Base-by-base conservation (phyloP, 1,140 invertebrate genomes). In the Philaenus spumarius region DNA sequence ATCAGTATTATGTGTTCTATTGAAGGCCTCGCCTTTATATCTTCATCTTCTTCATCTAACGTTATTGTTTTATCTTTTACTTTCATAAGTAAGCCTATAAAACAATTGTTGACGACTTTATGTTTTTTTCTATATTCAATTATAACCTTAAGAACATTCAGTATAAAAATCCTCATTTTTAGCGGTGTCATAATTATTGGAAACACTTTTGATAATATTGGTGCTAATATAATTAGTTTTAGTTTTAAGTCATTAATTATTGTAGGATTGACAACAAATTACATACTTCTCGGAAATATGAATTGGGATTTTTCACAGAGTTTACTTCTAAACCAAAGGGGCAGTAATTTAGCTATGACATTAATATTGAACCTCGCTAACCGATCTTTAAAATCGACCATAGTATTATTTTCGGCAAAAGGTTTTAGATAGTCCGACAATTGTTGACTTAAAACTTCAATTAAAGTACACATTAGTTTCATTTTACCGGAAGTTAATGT, bases 401-500 rank as follows among this genome's bases (percentile, higher is more conserved):
- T 43, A 2, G 30, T 34, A 23, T 40, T 40, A 1, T 35, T 23
- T 11, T 35, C 11, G 14, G 39, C 22, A n/a, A 40, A 19, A 11
- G 55, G 19, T 2, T 54, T 40, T 9, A 54, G 15, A 26, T 59
- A 46, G 1, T 62, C 43, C 26, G 35, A n/a, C 2, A 58, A 23
- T 34, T 60, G 22, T 24, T 47, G 22, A n/a, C 19, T 70, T 58
- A 76, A 73, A 5, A 72, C 63, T 3, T 75, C 71, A 40, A 80
- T 74, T n/a, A 73, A 72, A 48, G 72, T 68, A 62, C 77, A 80
- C 78, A 80, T 80, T 14, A 67, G 75, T 62, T 79, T 81, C 63
- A 85, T 74, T 68, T 83, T 84, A 6, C 77, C 77, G 0, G 78
- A 77, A 24, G 78, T 83, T 61, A 85, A 85, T 0, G 78, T 78